Percentiles rank a stretch among this genome's conserved stretches.
phyloP scores from a whole-genome alignment of 2,113 vertebrate species.

The Apeltes quadracus region DNA sequence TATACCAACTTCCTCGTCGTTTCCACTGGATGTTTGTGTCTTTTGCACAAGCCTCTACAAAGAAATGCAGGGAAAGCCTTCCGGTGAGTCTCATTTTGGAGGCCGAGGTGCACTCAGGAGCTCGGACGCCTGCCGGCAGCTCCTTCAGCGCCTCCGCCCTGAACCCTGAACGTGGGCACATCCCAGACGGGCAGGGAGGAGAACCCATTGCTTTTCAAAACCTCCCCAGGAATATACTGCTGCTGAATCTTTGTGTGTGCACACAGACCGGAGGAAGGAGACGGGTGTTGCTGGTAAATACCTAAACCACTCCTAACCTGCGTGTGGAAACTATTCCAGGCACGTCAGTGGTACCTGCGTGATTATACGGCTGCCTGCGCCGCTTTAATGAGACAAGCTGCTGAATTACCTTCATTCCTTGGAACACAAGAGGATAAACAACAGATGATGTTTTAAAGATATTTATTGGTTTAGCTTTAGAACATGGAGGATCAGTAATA shows the following conservation, averaged over 20 bases:
- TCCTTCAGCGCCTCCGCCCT: slow-evolving; percentile 27
- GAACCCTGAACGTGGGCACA: slow-evolving; percentile 25
- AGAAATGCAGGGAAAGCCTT: background rate
- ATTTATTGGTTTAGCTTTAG: slow-evolving; percentile 66
- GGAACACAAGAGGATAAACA: slow-evolving; percentile 25
- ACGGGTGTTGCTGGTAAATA: slow-evolving; percentile 46
- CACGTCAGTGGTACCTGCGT: slow-evolving; percentile 49
- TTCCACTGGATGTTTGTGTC: background rate
- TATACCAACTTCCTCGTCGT: background rate
- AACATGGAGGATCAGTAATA: slow-evolving; percentile 45
- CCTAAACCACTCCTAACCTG: slow-evolving; percentile 32
- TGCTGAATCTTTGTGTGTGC: background rate
- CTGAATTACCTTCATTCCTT: slow-evolving; percentile 41
- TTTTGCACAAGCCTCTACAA: background rate
- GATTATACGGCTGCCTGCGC: slow-evolving; percentile 40
- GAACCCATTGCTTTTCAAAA: no score
- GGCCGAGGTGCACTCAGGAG: background rate
- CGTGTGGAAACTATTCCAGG: slow-evolving; percentile 57
- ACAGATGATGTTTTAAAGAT: background rate
- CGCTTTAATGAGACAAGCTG: slow-evolving; percentile 45
- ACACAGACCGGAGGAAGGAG: slow-evolving; percentile 29
- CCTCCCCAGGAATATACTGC: background rate
- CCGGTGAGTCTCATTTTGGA: background rate
- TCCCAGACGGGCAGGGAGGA: no score
- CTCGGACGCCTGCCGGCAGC: slow-evolving; percentile 17